Percentiles rank a stretch among this genome's conserved stretches.
Conservation (phyloP, 2,888 invertebrate genomes). For the Melanchra persicariae region DNA sequence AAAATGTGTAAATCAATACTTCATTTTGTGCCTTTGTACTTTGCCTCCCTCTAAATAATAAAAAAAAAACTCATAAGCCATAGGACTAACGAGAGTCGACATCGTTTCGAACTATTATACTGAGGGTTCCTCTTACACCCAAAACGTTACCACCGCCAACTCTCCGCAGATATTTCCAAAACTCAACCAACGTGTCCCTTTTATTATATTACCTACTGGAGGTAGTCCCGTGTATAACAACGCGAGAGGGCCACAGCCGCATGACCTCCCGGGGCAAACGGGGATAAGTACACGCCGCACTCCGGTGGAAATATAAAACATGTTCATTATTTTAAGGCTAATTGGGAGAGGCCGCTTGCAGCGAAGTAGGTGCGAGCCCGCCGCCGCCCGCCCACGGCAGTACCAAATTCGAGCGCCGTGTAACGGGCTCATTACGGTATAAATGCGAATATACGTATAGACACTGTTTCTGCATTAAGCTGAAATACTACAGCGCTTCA, state of each 20-base stretch:
- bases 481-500: conserved; percentile 80
- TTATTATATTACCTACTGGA: conserved; percentile 79
- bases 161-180: conserved; percentile 71
- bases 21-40: conserved; percentile 9
- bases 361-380: conserved; percentile 85
- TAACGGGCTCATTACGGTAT: conserved; percentile 85
- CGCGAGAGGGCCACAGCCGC: conserved; percentile 80
- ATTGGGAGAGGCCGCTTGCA: conserved; percentile 90
- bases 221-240: conserved; percentile 80
- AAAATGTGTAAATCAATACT: not conserved
- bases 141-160: conserved; percentile 71
- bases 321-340: conserved; percentile 91
- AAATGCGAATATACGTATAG: conserved; percentile 83
- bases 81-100: conserved; percentile 60
- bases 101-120: conserved; percentile 70
- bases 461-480: conserved; percentile 89
- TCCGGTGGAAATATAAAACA: conserved; percentile 90
- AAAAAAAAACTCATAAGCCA: conserved; percentile 2
- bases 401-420: conserved; percentile 84
- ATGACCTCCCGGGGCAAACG: conserved; percentile 89
- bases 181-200: conserved; percentile 79
- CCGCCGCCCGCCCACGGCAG: conserved; percentile 86
- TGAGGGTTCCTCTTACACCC: conserved; percentile 72
- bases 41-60: too few species aligned
- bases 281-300: conserved; percentile 88